Percentiles rank a stretch among this genome's conserved stretches.
phyloP scores from a whole-genome alignment of 1,140 invertebrate species.

The Drosophila insularis region DNA sequence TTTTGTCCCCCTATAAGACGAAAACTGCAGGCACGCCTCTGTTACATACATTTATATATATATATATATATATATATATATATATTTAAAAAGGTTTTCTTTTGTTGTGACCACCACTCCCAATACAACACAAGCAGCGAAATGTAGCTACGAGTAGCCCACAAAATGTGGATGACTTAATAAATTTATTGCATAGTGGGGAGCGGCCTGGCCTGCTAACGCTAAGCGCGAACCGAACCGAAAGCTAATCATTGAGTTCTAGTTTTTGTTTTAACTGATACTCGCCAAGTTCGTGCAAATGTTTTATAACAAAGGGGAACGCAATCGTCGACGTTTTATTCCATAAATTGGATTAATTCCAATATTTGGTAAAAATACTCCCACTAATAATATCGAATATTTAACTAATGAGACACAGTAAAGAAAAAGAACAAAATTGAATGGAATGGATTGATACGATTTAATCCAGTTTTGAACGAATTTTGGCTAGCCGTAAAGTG shows the following conservation, averaged over 20 bases:
- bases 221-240: neutral
- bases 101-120: conserved; percentile 7
- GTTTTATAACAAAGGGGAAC: neutral
- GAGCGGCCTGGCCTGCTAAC: neutral
- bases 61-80: conserved; percentile 10
- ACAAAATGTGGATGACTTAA: conserved; percentile 10
- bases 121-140: neutral
- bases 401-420: neutral
- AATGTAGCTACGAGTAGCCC: neutral
- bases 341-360: neutral
- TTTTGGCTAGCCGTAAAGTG: too few relatives aligned
- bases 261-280: conserved; percentile 9
- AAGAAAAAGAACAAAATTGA: too few relatives aligned
- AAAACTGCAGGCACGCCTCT: neutral
- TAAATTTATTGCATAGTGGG: conserved; percentile 9
- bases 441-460: too few relatives aligned
- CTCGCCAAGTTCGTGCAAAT: conserved; percentile 6
- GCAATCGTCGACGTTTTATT: neutral
- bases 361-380: neutral
- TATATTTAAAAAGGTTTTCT: conserved; percentile 9
- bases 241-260: neutral
- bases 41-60: neutral
- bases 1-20: neutral
- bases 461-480: too few relatives aligned
- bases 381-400: neutral